Percentiles rank a stretch among this genome's conserved stretches.
Evolutionary conservation across 2,797 vertebrate genomes (phyloP).

Genomic region (Craterocephalus amniculus): DNA sequence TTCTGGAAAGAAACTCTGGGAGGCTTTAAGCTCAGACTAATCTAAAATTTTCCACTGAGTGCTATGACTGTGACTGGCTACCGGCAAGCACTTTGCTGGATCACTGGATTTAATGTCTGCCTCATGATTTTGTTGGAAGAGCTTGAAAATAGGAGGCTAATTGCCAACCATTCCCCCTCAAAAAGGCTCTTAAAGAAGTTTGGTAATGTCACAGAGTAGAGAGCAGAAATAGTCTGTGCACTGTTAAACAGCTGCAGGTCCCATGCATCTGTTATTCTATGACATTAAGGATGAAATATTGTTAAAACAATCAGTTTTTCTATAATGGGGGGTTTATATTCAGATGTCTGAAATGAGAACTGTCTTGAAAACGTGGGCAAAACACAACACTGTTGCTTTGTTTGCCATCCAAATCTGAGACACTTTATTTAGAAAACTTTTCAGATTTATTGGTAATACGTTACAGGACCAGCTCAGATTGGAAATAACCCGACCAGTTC

Average conservation of each 20-base stretch:
- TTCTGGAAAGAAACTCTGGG: constrained; percentile 39
- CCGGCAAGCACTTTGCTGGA: constrained; percentile 35
- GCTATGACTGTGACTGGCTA: constrained; percentile 2
- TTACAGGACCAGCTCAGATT: background rate
- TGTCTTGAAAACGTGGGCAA: too few relatives aligned
- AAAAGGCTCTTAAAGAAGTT: background rate
- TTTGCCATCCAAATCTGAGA: background rate
- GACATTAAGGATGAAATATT: background rate
- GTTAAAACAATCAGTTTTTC: background rate
- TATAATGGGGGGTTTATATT: background rate
- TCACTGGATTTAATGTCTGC: constrained; percentile 39
- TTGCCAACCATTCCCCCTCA: background rate
- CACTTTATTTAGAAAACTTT: background rate
- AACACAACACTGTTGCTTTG: background rate
- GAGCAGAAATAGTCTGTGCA: background rate
- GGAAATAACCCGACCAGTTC: background rate
- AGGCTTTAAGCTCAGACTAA: constrained; percentile 20
- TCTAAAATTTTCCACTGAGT: constrained; percentile 21
- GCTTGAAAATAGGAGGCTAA: background rate
- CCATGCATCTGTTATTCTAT: background rate
- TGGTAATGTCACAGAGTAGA: background rate
- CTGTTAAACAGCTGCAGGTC: background rate
- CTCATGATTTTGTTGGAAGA: background rate
- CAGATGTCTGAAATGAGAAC: too few relatives aligned
- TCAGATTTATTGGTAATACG: background rate